Conservation (phyloP, 2,888 invertebrate genomes). For the Chymomyza amoena region DNA sequence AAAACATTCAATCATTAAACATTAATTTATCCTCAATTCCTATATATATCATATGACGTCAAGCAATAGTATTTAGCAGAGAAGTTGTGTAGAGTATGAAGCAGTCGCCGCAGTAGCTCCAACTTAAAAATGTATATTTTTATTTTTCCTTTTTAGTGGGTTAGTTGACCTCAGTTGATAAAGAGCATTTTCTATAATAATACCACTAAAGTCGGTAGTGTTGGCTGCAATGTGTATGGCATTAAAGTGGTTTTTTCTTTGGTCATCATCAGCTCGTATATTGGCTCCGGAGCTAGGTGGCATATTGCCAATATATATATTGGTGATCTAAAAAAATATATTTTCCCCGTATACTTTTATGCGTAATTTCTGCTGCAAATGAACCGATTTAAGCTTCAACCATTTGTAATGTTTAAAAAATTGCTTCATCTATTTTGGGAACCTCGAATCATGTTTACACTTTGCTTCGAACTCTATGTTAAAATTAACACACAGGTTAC, state of each 20-base stretch:
- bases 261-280: neutral
- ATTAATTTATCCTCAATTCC: too few relatives aligned
- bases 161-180: slow-evolving; percentile 31
- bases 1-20: too few relatives aligned
- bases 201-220: too few relatives aligned
- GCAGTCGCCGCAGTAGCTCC: neutral
- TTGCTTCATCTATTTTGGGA: too few relatives aligned
- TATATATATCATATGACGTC: too few relatives aligned
- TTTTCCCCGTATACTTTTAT: neutral
- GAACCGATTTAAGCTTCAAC: too few relatives aligned
- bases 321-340: neutral
- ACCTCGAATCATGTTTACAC: too few relatives aligned
- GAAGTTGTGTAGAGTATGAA: neutral
- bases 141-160: neutral
- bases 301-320: too few relatives aligned
- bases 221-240: neutral
- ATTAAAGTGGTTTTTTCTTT: neutral
- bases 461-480: too few relatives aligned
- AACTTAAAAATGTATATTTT: neutral
- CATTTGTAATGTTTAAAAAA: too few relatives aligned
- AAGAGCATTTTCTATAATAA: neutral
- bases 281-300: neutral
- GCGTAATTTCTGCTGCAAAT: neutral
- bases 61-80: neutral
- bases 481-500: too few relatives aligned